A percentile compares a stretch with the other conserved stretches of the same genome.
Conservation (phyloP, 2,888 invertebrate species). For the Orthosia gothica region DNA sequence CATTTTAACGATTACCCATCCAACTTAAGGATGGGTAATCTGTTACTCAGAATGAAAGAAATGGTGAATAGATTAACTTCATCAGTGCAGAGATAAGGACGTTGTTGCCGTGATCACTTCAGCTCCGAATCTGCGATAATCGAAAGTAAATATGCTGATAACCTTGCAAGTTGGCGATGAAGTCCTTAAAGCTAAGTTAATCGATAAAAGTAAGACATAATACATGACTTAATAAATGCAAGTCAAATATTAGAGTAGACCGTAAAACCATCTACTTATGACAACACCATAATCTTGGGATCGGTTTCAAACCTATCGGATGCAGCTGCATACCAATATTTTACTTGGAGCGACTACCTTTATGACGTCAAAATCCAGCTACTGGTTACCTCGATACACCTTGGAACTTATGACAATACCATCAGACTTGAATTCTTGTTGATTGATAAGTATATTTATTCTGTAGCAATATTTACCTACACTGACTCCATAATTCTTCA, state of each 20-base stretch:
- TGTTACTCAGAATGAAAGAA: constrained; percentile 17
- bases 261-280: no score
- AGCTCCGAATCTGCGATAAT: neutral
- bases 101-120: neutral
- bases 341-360: no score
- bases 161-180: neutral
- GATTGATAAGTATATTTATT: neutral
- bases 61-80: neutral
- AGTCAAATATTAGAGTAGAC: no score
- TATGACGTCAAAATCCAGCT: no score
- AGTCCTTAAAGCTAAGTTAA: neutral
- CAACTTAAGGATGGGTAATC: constrained; percentile 19
- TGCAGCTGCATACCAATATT: no score
- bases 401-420: neutral
- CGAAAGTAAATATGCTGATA: neutral
- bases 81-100: neutral
- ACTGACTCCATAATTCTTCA: neutral
- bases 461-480: neutral
- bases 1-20: constrained; percentile 7
- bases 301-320: no score
- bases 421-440: neutral
- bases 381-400: no score
- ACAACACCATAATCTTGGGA: no score
- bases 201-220: no score
- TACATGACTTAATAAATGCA: no score